phyloP scores from a whole-genome alignment of 2,797 vertebrate genomes.

The Danionella dracula region DNA sequence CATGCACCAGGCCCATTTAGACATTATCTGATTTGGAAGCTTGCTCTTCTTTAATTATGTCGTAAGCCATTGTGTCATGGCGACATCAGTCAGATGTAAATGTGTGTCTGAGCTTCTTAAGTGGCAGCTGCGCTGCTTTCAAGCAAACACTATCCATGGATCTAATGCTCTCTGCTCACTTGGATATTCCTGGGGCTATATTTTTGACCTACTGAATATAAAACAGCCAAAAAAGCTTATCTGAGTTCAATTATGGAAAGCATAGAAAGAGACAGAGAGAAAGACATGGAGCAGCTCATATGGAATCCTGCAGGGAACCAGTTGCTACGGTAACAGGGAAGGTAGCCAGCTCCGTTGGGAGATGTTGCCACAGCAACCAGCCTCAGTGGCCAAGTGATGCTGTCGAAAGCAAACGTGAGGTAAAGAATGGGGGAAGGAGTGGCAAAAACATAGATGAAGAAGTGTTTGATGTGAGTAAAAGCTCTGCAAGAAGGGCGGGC shows the following conservation, averaged over 20 bases:
- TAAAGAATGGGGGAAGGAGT: conserved; percentile 32
- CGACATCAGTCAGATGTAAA: conserved; percentile 14
- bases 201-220: conserved; percentile 31
- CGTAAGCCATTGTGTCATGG: neutral
- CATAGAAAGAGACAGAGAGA: conserved; percentile 21
- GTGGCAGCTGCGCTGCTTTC: neutral
- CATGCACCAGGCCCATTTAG: conserved; percentile 1
- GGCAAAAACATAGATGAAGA: conserved; percentile 34
- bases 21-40: conserved; percentile 14
- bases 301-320: conserved; percentile 72
- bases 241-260: conserved; percentile 23
- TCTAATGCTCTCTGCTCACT: neutral
- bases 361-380: conserved; percentile 72
- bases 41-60: conserved; percentile 7
- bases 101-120: conserved; percentile 11
- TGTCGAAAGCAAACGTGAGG: conserved; percentile 56
- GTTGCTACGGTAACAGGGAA: conserved; percentile 77
- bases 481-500: neutral
- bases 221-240: conserved; percentile 28
- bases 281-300: conserved; percentile 55
- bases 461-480: conserved; percentile 28
- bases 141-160: conserved; percentile 11
- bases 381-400: conserved; percentile 72
- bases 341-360: conserved; percentile 75
- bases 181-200: neutral